phyloP scores from a whole-genome alignment of 1,140 invertebrate genomes.

The Anastrepha ludens region DNA sequence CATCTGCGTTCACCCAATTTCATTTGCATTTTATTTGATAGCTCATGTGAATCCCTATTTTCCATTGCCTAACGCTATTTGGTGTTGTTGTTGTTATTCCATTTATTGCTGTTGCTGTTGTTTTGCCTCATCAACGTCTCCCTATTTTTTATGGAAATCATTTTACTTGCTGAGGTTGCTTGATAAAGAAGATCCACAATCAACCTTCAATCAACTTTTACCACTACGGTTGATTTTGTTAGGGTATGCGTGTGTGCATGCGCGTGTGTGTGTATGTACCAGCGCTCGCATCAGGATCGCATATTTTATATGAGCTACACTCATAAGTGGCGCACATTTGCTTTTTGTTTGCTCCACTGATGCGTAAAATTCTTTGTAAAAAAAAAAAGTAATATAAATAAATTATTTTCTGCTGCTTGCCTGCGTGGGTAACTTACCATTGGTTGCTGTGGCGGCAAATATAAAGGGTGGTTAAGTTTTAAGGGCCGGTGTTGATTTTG shows the following conservation, averaged over 20 bases:
- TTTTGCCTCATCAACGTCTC: not conserved
- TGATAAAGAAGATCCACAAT: not conserved
- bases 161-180: not conserved
- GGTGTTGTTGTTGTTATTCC: not conserved
- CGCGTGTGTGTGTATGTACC: too few relatives aligned
- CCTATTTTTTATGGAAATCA: not conserved
- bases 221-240: too few relatives aligned
- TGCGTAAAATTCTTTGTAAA: not conserved
- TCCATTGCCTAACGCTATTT: not conserved
- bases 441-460: too few relatives aligned
- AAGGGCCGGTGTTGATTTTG: too few relatives aligned
- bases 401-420: too few relatives aligned
- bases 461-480: too few relatives aligned
- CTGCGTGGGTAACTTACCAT: too few relatives aligned
- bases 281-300: not conserved
- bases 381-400: not conserved
- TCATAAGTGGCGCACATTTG: constrained; percentile 4
- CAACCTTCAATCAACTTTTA: not conserved
- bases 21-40: constrained; percentile 45
- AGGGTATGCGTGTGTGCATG: too few relatives aligned
- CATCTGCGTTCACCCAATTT: constrained; percentile 17
- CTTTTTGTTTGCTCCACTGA: constrained; percentile 28
- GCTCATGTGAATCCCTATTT: not conserved
- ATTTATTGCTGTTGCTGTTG: not conserved
- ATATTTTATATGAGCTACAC: constrained; percentile 5